Percentiles rank a stretch among this genome's conserved stretches.
phyloP scores from a whole-genome alignment of 1,140 invertebrate species.

The Hypsibius dujardini region DNA sequence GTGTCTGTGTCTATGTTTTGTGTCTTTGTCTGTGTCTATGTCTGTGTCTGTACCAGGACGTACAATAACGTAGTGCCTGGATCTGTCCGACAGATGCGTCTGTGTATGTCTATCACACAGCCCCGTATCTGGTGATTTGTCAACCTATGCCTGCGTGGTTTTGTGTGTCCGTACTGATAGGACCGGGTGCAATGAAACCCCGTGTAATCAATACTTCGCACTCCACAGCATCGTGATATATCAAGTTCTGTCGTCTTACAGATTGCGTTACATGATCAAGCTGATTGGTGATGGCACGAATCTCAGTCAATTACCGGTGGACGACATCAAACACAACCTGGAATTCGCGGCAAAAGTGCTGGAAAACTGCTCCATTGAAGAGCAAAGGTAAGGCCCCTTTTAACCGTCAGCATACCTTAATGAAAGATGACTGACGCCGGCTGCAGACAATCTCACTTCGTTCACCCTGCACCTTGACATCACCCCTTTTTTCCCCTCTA shows the following conservation, averaged over 20 bases:
- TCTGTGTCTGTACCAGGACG: too few relatives aligned
- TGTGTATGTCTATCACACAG: too few relatives aligned
- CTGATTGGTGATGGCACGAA: constrained; percentile 48
- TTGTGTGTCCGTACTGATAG: too few relatives aligned
- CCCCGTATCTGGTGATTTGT: too few relatives aligned
- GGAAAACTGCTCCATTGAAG: constrained; percentile 68
- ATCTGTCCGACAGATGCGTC: neutral
- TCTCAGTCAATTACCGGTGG: constrained; percentile 48
- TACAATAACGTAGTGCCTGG: neutral
- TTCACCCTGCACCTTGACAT: constrained; percentile 16
- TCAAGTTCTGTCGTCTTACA: constrained; percentile 32
- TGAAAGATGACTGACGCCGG: neutral
- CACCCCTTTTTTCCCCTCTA: constrained; percentile 12
- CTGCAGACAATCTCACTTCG: neutral
- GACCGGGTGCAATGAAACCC: too few relatives aligned
- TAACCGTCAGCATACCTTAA: too few relatives aligned
- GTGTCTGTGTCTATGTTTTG: too few relatives aligned
- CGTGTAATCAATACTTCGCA: too few relatives aligned
- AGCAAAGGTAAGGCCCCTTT: constrained; percentile 52
- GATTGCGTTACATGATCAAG: constrained; percentile 59
- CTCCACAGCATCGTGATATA: too few relatives aligned
- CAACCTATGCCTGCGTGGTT: too few relatives aligned
- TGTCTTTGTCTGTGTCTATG: too few relatives aligned
- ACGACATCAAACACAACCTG: constrained; percentile 62
- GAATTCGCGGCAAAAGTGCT: constrained; percentile 66